Percentiles rank a stretch among this genome's conserved stretches.
Conservation (phyloP, 1,140 invertebrate genomes). For the Manduca sexta region DNA sequence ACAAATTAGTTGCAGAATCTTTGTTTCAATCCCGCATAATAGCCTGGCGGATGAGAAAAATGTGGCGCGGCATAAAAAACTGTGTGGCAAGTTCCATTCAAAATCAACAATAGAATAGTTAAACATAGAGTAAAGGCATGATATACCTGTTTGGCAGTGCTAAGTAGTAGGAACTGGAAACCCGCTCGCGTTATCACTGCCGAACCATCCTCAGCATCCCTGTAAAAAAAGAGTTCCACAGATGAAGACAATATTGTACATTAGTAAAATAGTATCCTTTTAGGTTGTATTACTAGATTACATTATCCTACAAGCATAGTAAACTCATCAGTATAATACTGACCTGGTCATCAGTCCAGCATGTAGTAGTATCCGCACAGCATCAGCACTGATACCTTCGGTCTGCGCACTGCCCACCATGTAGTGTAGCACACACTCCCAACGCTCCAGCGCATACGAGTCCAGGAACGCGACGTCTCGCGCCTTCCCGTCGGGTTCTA, state of each 20-base stretch:
- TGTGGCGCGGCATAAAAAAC: no score
- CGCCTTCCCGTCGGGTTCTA: constrained; percentile 91
- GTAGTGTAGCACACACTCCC: constrained; percentile 98
- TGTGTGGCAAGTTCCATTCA: no score
- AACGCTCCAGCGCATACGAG: constrained; percentile 93
- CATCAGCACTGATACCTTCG: constrained; percentile 94
- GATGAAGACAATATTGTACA: no score
- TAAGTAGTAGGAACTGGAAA: constrained; percentile 96
- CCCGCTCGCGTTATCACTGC: constrained; percentile 93
- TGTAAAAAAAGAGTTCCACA: constrained; percentile 25
- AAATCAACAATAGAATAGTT: no score
- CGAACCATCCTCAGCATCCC: constrained; percentile 86
- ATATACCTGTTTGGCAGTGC: constrained; percentile 85
- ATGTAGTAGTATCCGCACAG: constrained; percentile 92
- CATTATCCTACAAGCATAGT: no score
- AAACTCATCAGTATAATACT: no score
- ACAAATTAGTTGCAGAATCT: no score
- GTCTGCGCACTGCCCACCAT: constrained; percentile 91
- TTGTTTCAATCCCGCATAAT: no score
- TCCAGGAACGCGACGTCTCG: constrained; percentile 93
- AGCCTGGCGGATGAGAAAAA: no score
- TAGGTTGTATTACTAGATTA: no score
- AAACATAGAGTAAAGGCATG: no score
- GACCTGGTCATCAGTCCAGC: constrained; percentile 92
- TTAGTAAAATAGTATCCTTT: no score